A percentile compares a stretch with the other conserved stretches of the same genome.
Evolutionary conservation across 2,113 vertebrate species (phyloP).

Genomic region (Zootoca vivipara): DNA sequence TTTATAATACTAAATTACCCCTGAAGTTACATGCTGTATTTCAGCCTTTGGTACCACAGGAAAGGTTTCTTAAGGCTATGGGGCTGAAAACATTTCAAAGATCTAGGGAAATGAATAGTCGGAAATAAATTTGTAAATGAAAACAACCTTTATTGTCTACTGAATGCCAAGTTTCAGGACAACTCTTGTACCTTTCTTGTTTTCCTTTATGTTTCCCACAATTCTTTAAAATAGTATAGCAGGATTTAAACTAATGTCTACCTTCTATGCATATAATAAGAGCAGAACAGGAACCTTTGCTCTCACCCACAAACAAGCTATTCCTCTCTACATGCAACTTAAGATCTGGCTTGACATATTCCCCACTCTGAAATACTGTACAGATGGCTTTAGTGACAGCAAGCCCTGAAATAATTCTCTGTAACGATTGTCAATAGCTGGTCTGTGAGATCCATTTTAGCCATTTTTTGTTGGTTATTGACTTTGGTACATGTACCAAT

Average conservation of each 20-base stretch:
- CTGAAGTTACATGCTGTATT: too few relatives aligned
- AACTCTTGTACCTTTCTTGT: not conserved
- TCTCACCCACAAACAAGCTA: not conserved
- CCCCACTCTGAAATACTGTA: slow-evolving; percentile 8
- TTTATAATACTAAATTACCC: too few relatives aligned
- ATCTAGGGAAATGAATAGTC: not conserved
- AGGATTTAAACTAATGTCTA: not conserved
- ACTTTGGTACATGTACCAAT: too few relatives aligned
- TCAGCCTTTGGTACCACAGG: not conserved
- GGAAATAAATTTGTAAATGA: not conserved
- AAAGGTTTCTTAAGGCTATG: not conserved
- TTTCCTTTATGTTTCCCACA: not conserved
- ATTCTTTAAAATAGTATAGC: not conserved
- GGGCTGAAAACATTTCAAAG: not conserved
- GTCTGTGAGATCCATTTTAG: not conserved
- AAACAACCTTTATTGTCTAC: not conserved
- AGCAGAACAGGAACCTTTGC: not conserved
- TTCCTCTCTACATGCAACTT: not conserved
- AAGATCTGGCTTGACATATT: slow-evolving; percentile 6
- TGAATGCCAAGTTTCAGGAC: not conserved
- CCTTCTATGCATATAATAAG: not conserved
- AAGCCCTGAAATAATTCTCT: not conserved
- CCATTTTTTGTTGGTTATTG: slow-evolving; percentile 1
- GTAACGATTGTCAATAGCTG: slow-evolving; percentile 24
- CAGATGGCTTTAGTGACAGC: slow-evolving; percentile 26